Evolutionary conservation across 2,113 vertebrate genomes (phyloP), one percentile per base, ranked within the genome.

Genomic region (Canis aureus): DNA sequence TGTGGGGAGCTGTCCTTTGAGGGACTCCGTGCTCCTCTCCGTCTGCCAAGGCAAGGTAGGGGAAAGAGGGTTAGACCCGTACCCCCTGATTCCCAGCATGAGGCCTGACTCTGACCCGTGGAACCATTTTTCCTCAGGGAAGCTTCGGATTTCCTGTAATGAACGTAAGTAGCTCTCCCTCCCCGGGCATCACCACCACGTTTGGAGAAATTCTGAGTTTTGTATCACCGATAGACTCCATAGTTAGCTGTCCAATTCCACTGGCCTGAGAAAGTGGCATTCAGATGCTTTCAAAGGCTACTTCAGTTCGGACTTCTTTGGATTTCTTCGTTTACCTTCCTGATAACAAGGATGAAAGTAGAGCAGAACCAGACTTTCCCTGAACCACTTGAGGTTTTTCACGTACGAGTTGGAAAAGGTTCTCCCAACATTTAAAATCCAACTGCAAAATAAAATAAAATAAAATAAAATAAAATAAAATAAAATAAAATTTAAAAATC

Each of bases 1-100:
- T 96, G 97, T 96, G 92, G 92, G 92, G 97, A 92, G n/a, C 91
- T 96, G 87, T 96, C 87, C 19, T 91, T 94, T 87, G 95, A 92
- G 92, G 92, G 94, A 83, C 94, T 96, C 90, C 82, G 91, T 73
- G 94, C 82, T 84, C 69, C 69, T 94, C 79, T 92, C 22, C 15
- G 88, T 35, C 71, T 89, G 66, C 64, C 53, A 98, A 93, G 79
- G 82, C 90, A 81, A 79, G 81, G 93, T 88, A 60, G 84, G 60
- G 95, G 96, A 88, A 94, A 94, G 55, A 93, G 74, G 87, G 74
- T 91, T 74, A 94, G 71, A 86, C 32, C 95, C 62, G 80, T n/a
- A 96, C 64, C 64, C 91, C 90, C 38, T 92, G 73, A 95, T 95
- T 95, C 43, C 87, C 90, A 92, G 86, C 89, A 80, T 15, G 69